Conservation (phyloP, 2,888 invertebrate species). For the Acanthoscelides obtectus region DNA sequence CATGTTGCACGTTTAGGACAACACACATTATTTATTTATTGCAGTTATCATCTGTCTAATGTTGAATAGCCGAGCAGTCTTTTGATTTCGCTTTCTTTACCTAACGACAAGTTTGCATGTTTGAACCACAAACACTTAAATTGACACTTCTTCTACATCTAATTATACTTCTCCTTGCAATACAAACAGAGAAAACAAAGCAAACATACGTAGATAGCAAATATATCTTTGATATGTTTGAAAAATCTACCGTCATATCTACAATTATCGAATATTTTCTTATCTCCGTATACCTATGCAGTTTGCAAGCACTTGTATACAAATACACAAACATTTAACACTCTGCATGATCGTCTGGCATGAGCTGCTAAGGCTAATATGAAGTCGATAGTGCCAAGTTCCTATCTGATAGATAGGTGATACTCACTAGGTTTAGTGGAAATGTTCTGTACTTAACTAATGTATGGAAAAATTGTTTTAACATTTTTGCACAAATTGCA, state of each 20-base stretch:
- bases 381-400: too few relatives aligned
- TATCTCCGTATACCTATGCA: background rate
- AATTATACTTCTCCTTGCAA: too few relatives aligned
- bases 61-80: background rate
- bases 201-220: too few relatives aligned
- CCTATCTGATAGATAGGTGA: too few relatives aligned
- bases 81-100: constrained; percentile 19
- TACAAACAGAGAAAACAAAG: too few relatives aligned
- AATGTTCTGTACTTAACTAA: too few relatives aligned
- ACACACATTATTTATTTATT: background rate
- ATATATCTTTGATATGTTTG: too few relatives aligned
- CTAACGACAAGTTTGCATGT: constrained; percentile 40
- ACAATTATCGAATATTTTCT: background rate
- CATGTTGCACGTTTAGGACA: constrained; percentile 5
- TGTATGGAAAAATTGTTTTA: too few relatives aligned
- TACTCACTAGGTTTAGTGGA: too few relatives aligned
- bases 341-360: background rate
- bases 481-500: too few relatives aligned
- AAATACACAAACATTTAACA: background rate
- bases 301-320: background rate
- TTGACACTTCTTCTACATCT: background rate
- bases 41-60: too few relatives aligned
- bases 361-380: background rate
- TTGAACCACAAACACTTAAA: background rate
- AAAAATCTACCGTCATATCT: too few relatives aligned